These are phyloP conservation scores for Corythoichthys intestinalis DNA, from an alignment of 2,113 vertebrate species.

Conservation along the genomic window DNA sequence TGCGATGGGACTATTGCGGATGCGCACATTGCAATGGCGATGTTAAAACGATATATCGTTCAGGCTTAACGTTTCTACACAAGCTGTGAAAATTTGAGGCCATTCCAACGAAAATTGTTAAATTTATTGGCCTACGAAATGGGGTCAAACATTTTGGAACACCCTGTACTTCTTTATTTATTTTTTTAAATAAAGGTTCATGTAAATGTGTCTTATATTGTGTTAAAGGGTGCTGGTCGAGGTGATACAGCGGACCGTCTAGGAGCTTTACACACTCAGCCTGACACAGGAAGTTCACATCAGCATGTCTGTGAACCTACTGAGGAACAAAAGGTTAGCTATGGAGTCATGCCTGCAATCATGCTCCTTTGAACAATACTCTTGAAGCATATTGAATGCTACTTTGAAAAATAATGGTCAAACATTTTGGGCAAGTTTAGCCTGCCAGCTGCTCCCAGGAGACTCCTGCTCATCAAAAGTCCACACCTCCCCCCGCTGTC, in stretches of 20 bases:
- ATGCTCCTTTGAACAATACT: no score
- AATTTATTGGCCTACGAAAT: no score
- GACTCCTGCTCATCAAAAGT: slow-evolving; percentile 21
- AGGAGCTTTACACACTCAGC: slow-evolving; percentile 34
- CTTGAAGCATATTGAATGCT: neutral
- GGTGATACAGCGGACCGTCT: slow-evolving; percentile 45
- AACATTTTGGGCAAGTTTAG: slow-evolving; percentile 30
- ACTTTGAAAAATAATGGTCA: neutral
- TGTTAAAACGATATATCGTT: no score
- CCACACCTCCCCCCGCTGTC: slow-evolving; percentile 30
- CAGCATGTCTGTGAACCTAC: slow-evolving; percentile 51
- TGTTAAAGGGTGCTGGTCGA: slow-evolving; percentile 54
- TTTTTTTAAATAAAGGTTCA: neutral
- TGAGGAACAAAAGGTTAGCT: slow-evolving; percentile 49
- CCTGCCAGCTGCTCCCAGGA: slow-evolving; percentile 35
- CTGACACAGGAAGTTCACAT: slow-evolving; percentile 61
- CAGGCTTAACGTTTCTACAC: no score
- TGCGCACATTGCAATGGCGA: no score
- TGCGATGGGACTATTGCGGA: no score
- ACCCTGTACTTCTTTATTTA: no score
- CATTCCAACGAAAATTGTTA: no score
- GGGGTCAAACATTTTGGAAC: no score
- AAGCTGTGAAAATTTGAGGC: no score
- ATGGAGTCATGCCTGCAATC: neutral
- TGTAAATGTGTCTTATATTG: neutral